Evolutionary conservation across 1,140 invertebrate genomes (phyloP).

Genomic region (Teleogryllus occipitalis): DNA sequence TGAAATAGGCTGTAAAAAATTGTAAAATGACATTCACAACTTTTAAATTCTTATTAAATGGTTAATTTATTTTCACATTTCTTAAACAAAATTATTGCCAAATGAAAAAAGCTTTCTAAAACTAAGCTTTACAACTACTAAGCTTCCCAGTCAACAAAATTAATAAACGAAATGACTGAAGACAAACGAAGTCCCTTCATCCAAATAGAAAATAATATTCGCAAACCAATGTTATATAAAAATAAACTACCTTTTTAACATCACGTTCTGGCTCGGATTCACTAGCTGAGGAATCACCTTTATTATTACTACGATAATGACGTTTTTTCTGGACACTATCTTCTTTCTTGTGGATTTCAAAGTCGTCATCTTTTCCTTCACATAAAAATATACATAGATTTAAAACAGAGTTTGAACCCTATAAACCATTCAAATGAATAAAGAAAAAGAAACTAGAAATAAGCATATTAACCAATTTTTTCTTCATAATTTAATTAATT

Average conservation of each 20-base stretch:
- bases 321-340: slow-evolving; percentile 71
- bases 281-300: slow-evolving; percentile 55
- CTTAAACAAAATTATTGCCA: neutral
- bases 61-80: neutral
- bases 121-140: neutral
- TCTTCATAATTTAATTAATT: too few relatives aligned
- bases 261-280: slow-evolving; percentile 36
- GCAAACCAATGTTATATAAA: neutral
- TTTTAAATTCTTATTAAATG: neutral
- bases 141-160: too few relatives aligned
- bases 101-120: neutral
- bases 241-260: slow-evolving; percentile 15
- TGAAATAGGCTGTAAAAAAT: neutral
- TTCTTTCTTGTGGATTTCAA: slow-evolving; percentile 66
- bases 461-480: too few relatives aligned
- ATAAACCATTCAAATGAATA: too few relatives aligned
- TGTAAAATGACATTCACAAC: too few relatives aligned
- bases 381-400: neutral
- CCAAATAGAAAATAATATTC: neutral
- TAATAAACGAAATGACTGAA: neutral
- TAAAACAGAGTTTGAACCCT: too few relatives aligned
- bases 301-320: slow-evolving; percentile 71
- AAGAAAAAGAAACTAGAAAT: too few relatives aligned
- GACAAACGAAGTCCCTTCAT: neutral
- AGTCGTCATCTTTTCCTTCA: slow-evolving; percentile 48